A percentile compares a stretch with the other conserved stretches of the same genome.
These are phyloP conservation scores for Plebejus melissa DNA, from an alignment of 2,888 invertebrate species.

Conservation along the genomic window DNA sequence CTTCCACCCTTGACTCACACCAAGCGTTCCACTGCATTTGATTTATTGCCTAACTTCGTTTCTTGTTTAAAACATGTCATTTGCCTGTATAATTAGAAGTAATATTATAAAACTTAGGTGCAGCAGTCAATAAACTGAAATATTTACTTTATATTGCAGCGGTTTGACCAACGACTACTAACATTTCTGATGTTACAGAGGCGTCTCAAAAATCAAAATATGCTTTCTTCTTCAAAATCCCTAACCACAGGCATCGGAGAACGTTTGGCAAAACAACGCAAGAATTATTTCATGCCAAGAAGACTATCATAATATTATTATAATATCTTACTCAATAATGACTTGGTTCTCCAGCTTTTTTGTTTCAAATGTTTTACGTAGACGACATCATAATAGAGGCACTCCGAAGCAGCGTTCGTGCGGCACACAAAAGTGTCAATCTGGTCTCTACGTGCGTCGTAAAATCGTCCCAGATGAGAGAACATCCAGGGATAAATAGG, in stretches of 20 bases:
- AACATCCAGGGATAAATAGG: not conserved
- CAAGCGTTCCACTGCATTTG: not conserved
- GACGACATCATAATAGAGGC: not conserved
- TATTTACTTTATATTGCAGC: not conserved
- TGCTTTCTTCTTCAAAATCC: no score
- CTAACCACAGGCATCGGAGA: no score
- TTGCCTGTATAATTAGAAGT: not conserved
- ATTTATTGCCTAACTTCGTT: slow-evolving; percentile 19
- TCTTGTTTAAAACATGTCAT: not conserved
- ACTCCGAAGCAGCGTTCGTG: not conserved
- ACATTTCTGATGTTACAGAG: no score
- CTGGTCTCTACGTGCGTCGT: slow-evolving; percentile 1
- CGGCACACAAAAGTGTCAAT: slow-evolving; percentile 5
- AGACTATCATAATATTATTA: no score
- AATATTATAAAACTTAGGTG: not conserved
- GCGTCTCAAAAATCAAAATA: no score
- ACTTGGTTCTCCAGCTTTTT: not conserved
- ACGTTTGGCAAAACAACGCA: no score
- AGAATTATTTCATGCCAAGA: no score
- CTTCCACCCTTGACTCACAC: not conserved
- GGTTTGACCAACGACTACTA: not conserved
- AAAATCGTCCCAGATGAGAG: not conserved
- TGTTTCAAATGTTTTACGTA: not conserved
- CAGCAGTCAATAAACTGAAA: not conserved
- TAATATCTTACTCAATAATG: no score